Evolutionary conservation across 1,140 invertebrate genomes (phyloP).

Genomic region (Ceratina japonica): DNA sequence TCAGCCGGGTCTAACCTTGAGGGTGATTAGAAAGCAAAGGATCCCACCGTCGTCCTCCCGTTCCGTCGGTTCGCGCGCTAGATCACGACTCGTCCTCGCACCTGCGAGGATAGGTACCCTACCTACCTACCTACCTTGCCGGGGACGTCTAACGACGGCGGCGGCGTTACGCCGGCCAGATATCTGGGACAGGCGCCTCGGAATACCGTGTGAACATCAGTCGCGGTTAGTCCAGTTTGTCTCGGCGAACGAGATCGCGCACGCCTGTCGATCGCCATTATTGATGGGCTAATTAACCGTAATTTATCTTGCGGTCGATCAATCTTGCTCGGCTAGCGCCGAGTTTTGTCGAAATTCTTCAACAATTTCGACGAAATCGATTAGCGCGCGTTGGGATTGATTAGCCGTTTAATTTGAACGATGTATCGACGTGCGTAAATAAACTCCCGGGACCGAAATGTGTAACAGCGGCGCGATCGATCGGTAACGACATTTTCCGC

Average conservation of each 20-base stretch:
- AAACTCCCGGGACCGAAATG: neutral
- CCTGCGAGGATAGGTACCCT: slow-evolving; percentile 49
- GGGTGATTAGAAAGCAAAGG: slow-evolving; percentile 76
- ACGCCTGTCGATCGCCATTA: neutral
- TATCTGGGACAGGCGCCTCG: slow-evolving; percentile 49
- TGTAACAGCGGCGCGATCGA: no score
- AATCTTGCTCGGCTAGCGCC: no score
- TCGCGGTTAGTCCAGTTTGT: neutral
- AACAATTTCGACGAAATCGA: no score
- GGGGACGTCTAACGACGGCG: slow-evolving; percentile 43
- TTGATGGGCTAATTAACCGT: neutral
- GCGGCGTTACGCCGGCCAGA: slow-evolving; percentile 39
- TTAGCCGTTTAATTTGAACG: no score
- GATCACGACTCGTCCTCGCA: slow-evolving; percentile 75
- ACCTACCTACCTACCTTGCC: slow-evolving; percentile 45
- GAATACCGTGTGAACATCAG: slow-evolving; percentile 33
- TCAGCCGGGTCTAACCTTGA: slow-evolving; percentile 74
- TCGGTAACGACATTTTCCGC: slow-evolving; percentile 29
- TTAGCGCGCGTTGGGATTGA: no score
- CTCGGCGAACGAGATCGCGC: no score
- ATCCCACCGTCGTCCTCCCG: slow-evolving; percentile 62
- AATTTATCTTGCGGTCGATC: neutral
- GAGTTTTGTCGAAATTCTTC: no score
- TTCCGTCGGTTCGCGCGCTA: slow-evolving; percentile 55
- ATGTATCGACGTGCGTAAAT: no score